Evolutionary conservation across 2,113 vertebrate species (phyloP).

Genomic region (Ondatra zibethicus): DNA sequence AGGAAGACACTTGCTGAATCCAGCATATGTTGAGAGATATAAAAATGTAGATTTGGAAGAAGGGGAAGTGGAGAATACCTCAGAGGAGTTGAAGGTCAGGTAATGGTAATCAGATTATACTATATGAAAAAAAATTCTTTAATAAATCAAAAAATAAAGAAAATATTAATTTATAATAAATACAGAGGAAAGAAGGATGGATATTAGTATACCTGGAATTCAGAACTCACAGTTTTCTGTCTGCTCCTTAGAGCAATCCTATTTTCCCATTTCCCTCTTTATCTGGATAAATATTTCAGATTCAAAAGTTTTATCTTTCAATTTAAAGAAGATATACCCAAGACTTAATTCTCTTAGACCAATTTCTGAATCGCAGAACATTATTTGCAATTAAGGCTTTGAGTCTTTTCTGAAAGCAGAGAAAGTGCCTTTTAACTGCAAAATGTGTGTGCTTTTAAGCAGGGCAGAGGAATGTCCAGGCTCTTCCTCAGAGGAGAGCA

Average conservation of each 20-base stretch:
- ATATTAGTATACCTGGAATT: not conserved
- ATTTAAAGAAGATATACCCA: not conserved
- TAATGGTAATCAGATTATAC: not conserved
- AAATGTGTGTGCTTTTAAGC: not conserved
- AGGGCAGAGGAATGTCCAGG: not conserved
- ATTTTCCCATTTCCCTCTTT: not conserved
- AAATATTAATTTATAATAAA: too few species aligned
- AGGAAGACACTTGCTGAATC: not conserved
- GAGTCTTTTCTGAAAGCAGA: not conserved
- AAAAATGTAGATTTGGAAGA: not conserved
- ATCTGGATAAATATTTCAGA: not conserved
- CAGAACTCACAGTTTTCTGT: not conserved
- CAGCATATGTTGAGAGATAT: not conserved
- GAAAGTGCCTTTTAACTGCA: not conserved
- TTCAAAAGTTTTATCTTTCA: not conserved
- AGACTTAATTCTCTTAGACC: not conserved
- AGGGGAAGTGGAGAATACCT: not conserved
- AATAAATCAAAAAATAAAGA: not conserved
- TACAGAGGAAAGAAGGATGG: not conserved
- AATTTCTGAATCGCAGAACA: not conserved
- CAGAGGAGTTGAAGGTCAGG: not conserved
- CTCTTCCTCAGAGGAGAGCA: not conserved
- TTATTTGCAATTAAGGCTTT: not conserved
- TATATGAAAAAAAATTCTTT: not conserved
- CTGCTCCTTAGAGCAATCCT: fast-evolving